Percentiles rank a stretch among this genome's conserved stretches.
Conservation (phyloP, 2,888 invertebrate species). For the Tachina fera region DNA sequence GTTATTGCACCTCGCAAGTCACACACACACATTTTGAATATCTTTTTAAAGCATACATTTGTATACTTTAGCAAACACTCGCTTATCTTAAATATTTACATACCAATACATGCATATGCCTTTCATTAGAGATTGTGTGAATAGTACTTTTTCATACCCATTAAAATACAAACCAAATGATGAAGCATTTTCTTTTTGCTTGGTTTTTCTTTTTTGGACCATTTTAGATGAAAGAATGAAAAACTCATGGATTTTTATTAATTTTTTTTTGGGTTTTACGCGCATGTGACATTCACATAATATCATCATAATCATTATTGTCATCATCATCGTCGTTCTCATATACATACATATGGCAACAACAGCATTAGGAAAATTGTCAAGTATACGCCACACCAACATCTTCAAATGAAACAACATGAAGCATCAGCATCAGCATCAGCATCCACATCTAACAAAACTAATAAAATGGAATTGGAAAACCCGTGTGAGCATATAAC, state of each 20-base stretch:
- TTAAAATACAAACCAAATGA: constrained; percentile 25
- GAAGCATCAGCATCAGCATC: constrained; percentile 24
- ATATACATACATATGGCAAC: background rate
- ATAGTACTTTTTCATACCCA: constrained; percentile 14
- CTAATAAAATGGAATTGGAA: constrained; percentile 40
- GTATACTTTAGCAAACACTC: constrained; percentile 6
- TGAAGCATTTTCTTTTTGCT: constrained; percentile 45
- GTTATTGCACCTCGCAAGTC: constrained; percentile 57
- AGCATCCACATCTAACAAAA: constrained; percentile 14
- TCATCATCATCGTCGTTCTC: too few relatives aligned
- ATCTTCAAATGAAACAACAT: constrained; percentile 27
- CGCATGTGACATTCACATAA: constrained; percentile 65
- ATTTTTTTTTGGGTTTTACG: constrained; percentile 44
- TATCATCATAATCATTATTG: constrained; percentile 21
- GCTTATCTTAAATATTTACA: constrained; percentile 38
- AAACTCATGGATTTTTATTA: constrained; percentile 47
- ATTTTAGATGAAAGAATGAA: constrained; percentile 39
- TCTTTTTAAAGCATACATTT: background rate
- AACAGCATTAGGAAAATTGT: constrained; percentile 50
- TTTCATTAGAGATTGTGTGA: constrained; percentile 25
- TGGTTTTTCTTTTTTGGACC: constrained; percentile 44
- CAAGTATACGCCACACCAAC: constrained; percentile 50
- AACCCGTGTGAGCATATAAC: constrained; percentile 68
- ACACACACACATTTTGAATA: constrained; percentile 7
- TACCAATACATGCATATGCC: constrained; percentile 10